Evolutionary conservation across 2,888 invertebrate genomes (phyloP), one percentile per base, ranked within the genome.

Genomic region (Beris chalybata): DNA sequence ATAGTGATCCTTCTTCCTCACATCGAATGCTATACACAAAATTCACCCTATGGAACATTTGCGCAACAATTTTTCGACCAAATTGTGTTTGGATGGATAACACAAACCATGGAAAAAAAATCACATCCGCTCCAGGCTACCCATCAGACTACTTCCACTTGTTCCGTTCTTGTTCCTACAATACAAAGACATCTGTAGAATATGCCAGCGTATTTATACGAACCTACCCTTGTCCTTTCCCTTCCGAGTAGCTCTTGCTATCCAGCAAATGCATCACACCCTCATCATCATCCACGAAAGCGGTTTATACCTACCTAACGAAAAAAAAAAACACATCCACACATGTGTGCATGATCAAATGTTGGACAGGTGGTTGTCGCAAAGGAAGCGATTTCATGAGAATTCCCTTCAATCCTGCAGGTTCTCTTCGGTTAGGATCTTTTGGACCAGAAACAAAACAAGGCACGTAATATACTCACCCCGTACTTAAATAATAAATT

Each of bases 331-430:
- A 50, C 9, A 38, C 5, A 38, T 44, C 11, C 47, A 58, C 65
- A 66, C 58, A 66, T 66, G 65, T 66, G 65, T 66, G 58, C 50
- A 22, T 52, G 53, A 48, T 59, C 59, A 30, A 50, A 50, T 50
- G 50, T 59, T 59, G 56, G 65, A 66, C 65, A 66, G 65, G 65
- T 66, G 65, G 52, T 53, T 66, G 65, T 66, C 59, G 52, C 53
- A 45, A 48, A 59, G 54, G 65, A 59, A 66, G 59, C 53, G 30
- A 53, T 58, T 44, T 56, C 43, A 45, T 48, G 56, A 43, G 57
- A 57, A 57, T 48, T 47, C 32, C 12, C 31, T 6, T 6, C 30
- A 30, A 13, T 48, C 7, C 31, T 15, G 50, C 48, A 31, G 29
- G 31, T 7, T 59, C 48, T 59, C 12, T 56, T 44, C 13, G 43